Base-by-base conservation (phyloP, 1,140 invertebrate genomes). In the Amyelois transitella region DNA sequence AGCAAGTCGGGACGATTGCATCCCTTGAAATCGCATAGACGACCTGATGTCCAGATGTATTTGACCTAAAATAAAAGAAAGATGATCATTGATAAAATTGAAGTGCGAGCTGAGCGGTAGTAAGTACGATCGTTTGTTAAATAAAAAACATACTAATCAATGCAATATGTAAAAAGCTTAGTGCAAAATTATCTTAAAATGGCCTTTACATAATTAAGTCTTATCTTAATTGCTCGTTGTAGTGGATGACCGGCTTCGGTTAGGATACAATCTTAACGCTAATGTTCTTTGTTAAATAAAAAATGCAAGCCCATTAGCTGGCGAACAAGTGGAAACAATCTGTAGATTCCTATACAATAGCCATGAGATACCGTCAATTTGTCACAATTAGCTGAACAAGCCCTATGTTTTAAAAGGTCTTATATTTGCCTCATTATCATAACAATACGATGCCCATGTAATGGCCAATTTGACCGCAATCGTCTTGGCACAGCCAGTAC, bases 1-100 rank as follows among this genome's bases (percentile, higher is more conserved):
- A 94, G 91, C 47, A 96, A 88, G 75, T 96, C 94, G 14, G 94
- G 91, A 57, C 94, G 91, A 63, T 94, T 93, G 69, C 94, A 96
- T 43, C 94, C 94, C 75, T 94, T 93, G 90, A 96, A 96, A 81
- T 96, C 94, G 71, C 94, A 96, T 17, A 95, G 85, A 53, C 94
- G 92, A 55, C 95, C 95, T 18, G 94, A 95, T n/a, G 95, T 96
- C 95, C 95, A 96, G 62, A 94, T 95, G 75, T 95, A 95, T 87
- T 95, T 93, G 0, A 93, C 89, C 84, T 94, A 86, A 12, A 64
- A 73, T 64, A 32, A 60, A 28, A 53, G n/a, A 17, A 51, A 56
- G 24, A 14, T 14, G 4, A 2, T 38, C 2, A 12, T 38, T 2
- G 17, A 38, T 14, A 38, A 38, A 8, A 24, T 5, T 24, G 22